Percentiles rank a stretch among this genome's conserved stretches.
Evolutionary conservation across 37 sponge, comb jelly and placozoan species (phyloP).

Genomic region (Agelas oroides): DNA sequence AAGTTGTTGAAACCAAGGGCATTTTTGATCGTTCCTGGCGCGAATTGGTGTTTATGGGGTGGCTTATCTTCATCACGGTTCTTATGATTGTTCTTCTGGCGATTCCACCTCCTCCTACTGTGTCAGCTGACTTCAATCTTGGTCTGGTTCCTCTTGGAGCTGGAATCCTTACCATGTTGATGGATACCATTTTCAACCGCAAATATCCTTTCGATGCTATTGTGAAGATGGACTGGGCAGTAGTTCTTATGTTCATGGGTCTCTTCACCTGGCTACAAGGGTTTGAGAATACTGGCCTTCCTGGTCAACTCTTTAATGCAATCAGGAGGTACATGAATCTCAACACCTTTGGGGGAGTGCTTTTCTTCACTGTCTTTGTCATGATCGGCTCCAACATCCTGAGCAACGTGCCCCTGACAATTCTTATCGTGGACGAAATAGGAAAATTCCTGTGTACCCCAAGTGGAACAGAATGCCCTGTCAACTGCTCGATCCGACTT

Average conservation of each 20-base stretch:
- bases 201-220: conserved; percentile 44
- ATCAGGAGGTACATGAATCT: conserved; percentile 37
- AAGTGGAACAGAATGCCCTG: conserved; percentile 6
- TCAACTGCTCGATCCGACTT: conserved; percentile 5
- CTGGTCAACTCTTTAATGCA: conserved; percentile 25
- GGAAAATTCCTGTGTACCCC: conserved; percentile 16
- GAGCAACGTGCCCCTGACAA: conserved; percentile 62
- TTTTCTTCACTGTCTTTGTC: conserved; percentile 58
- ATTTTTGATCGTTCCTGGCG: conserved; percentile 31
- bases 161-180: conserved; percentile 47
- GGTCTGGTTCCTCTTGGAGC: conserved; percentile 61
- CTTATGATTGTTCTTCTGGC: conserved; percentile 11
- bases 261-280: conserved; percentile 62
- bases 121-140: conserved; percentile 45
- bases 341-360: conserved; percentile 42
- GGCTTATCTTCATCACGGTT: conserved; percentile 26
- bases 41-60: conserved; percentile 15
- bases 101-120: conserved; percentile 24
- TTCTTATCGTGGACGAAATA: conserved; percentile 50
- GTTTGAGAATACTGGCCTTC: conserved; percentile 56
- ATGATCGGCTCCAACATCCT: conserved; percentile 52
- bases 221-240: conserved; percentile 56
- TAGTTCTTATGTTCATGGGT: conserved; percentile 64
- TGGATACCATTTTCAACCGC: conserved; percentile 52
- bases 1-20: background rate